phyloP scores from a whole-genome alignment of 2,797 vertebrate species.

The Poecile montanus region DNA sequence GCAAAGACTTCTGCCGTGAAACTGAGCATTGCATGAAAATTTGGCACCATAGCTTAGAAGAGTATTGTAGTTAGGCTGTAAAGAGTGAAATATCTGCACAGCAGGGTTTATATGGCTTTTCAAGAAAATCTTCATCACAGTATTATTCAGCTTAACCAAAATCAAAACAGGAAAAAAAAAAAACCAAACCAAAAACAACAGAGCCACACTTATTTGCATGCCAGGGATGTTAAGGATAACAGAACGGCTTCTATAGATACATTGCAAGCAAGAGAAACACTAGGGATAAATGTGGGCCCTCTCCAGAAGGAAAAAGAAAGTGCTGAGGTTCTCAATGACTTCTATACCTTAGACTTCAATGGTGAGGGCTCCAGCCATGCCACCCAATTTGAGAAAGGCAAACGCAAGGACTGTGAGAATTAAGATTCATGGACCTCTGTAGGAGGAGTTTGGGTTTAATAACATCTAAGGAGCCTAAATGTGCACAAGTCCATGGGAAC shows the following conservation, averaged over 20 bases:
- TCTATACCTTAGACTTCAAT: background rate
- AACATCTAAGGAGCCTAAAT: background rate
- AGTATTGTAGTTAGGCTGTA: background rate
- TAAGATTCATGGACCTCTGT: background rate
- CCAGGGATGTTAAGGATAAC: background rate
- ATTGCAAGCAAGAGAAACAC: background rate
- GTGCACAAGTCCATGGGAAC: background rate
- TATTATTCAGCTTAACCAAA: background rate
- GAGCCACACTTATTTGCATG: background rate
- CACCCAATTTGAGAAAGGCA: background rate
- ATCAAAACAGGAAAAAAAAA: background rate
- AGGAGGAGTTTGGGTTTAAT: fast-evolving
- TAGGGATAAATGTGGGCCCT: background rate
- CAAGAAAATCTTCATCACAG: background rate
- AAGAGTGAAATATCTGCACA: conserved; percentile 23
- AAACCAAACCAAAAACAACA: background rate
- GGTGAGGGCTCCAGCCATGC: background rate
- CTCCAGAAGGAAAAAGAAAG: background rate
- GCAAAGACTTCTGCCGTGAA: conserved; percentile 3
- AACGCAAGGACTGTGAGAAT: background rate
- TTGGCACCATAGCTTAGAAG: background rate
- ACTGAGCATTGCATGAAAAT: background rate
- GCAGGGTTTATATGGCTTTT: conserved; percentile 5
- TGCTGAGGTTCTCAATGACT: background rate
- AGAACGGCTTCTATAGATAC: background rate